Conservation (phyloP, 2,113 vertebrate genomes). For the Promerops cafer region DNA sequence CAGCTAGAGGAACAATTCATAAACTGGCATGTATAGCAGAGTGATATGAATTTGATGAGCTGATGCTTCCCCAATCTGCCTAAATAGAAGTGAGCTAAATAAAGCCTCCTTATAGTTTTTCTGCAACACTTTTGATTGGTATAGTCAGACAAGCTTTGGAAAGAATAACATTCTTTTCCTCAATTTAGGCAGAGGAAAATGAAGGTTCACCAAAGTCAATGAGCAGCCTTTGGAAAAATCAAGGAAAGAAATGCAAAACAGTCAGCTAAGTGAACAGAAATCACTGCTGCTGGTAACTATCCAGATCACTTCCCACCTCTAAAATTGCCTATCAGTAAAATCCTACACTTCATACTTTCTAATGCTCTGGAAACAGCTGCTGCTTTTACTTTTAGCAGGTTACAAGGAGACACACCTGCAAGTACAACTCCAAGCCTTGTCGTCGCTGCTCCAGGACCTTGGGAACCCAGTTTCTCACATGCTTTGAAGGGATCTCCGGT, state of each 20-base stretch:
- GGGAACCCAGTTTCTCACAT: conserved; percentile 97
- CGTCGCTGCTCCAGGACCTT: conserved; percentile 94
- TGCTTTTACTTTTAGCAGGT: neutral
- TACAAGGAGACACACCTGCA: conserved; percentile 80
- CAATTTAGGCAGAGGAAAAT: neutral
- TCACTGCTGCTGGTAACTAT: neutral
- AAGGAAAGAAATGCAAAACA: neutral
- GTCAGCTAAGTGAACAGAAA: neutral
- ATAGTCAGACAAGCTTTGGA: neutral
- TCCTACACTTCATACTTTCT: neutral
- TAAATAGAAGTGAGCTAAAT: neutral
- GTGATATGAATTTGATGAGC: neutral
- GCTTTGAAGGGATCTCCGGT: conserved; percentile 96
- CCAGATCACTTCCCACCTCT: neutral
- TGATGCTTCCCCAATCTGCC: neutral
- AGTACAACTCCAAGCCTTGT: conserved; percentile 89
- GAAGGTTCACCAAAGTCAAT: neutral
- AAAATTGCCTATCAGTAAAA: neutral
- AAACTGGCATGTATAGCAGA: neutral
- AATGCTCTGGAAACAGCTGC: neutral
- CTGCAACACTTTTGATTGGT: neutral
- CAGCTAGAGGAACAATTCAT: neutral
- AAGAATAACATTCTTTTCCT: neutral
- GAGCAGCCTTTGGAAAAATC: neutral
- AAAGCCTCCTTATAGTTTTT: neutral